phyloP scores from a whole-genome alignment of 2,888 invertebrate species.

The Troilus luridus region DNA sequence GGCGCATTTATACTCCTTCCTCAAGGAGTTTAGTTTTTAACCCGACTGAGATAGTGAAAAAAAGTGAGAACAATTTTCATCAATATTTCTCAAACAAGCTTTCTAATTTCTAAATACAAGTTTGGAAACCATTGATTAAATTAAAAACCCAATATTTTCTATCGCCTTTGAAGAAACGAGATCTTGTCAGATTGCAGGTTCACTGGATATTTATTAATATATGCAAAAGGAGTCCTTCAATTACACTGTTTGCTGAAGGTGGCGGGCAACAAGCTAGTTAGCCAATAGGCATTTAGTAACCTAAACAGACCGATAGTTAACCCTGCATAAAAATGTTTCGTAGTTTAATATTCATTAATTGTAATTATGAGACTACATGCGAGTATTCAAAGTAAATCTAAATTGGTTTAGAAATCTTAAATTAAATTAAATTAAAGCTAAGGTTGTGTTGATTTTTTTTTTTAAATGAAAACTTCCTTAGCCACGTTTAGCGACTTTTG shows the following conservation, averaged over 20 bases:
- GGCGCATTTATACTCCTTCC: too few relatives aligned
- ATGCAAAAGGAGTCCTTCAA: constrained; percentile 23
- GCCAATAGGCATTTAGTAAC: background rate
- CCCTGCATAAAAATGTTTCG: background rate
- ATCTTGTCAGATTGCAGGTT: background rate
- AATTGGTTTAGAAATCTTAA: background rate
- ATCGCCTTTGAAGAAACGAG: constrained; percentile 1
- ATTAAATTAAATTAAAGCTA: too few relatives aligned
- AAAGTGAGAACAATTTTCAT: background rate
- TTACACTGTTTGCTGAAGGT: constrained; percentile 10
- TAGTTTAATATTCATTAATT: constrained; percentile 23
- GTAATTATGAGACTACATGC: background rate
- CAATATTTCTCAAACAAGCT: background rate
- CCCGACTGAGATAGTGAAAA: background rate
- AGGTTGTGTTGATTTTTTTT: background rate
- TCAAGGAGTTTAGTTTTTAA: too few relatives aligned
- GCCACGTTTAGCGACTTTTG: too few relatives aligned
- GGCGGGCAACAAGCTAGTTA: background rate
- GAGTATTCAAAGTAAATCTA: background rate
- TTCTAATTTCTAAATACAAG: constrained; percentile 3
- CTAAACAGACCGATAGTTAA: background rate
- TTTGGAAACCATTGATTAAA: constrained; percentile 8
- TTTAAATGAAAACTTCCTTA: too few relatives aligned
- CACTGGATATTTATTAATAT: background rate
- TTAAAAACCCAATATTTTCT: background rate